A percentile compares a stretch with the other conserved stretches of the same genome.
Conservation (phyloP, 2,797 vertebrate species). For the Enteromius fasciolatus region DNA sequence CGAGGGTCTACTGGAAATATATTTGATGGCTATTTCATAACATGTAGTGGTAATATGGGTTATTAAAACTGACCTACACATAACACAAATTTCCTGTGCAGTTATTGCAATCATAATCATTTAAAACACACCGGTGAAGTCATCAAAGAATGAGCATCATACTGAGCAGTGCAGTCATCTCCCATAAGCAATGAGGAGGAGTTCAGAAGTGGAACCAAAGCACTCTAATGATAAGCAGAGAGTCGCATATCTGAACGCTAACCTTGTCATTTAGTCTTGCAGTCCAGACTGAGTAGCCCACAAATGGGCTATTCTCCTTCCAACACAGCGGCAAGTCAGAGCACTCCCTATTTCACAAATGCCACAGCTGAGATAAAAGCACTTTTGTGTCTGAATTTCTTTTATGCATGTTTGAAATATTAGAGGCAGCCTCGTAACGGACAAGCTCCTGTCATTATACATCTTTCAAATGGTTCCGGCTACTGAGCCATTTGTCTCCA, state of each 20-base stretch:
- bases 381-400: slow-evolving; percentile 55
- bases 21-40: not conserved
- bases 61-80: not conserved
- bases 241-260: slow-evolving; percentile 37
- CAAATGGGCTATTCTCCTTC: slow-evolving; percentile 36
- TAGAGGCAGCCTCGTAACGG: slow-evolving; percentile 38
- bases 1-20: not conserved
- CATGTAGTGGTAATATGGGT: not conserved
- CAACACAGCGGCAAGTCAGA: slow-evolving; percentile 16
- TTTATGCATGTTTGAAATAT: slow-evolving; percentile 47
- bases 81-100: not conserved
- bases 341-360: slow-evolving; percentile 52
- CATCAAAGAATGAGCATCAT: slow-evolving; percentile 17
- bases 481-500: slow-evolving; percentile 37
- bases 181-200: not conserved
- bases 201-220: slow-evolving; percentile 11
- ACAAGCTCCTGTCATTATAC: slow-evolving; percentile 51
- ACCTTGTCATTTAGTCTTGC: slow-evolving; percentile 36
- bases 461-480: slow-evolving; percentile 47
- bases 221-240: slow-evolving; percentile 13
- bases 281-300: slow-evolving; percentile 3
- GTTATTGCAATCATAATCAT: not conserved
- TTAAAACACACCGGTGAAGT: not conserved
- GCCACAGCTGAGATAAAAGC: slow-evolving; percentile 54
- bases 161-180: not conserved